Percentiles rank a stretch among this genome's conserved stretches.
Conservation (phyloP, 2,797 vertebrate genomes). For the Meda fulgida region DNA sequence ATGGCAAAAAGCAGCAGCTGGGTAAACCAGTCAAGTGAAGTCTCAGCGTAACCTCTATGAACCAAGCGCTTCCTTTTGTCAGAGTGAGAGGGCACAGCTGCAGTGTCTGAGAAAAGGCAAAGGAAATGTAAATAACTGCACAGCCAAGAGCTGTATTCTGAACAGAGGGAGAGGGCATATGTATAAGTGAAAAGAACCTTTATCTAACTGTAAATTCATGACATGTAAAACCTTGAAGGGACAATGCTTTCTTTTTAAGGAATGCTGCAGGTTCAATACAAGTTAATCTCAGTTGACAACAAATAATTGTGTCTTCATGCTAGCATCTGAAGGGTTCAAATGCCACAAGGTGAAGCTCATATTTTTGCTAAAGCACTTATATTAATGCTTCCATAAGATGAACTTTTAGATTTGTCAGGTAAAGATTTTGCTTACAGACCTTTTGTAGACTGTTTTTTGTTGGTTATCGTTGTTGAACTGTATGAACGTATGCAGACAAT, state of each 20-base stretch:
- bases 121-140: slow-evolving; percentile 26
- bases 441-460: neutral
- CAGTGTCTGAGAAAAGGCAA: slow-evolving; percentile 65
- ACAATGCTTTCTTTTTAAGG: neutral
- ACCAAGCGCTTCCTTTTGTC: slow-evolving; percentile 47
- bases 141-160: neutral
- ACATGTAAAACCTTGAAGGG: neutral
- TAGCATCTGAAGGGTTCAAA: neutral
- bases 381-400: neutral
- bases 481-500: neutral
- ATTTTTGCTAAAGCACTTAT: neutral
- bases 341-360: neutral
- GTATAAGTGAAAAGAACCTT: neutral
- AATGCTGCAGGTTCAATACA: neutral
- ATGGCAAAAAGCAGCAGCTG: slow-evolving; percentile 76
- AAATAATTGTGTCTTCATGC: too few species aligned
- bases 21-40: slow-evolving; percentile 6
- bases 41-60: slow-evolving; percentile 64
- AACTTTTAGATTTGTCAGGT: neutral
- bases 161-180: neutral
- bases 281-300: neutral
- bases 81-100: slow-evolving; percentile 70
- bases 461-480: neutral
- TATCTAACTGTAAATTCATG: neutral
- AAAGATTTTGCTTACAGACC: neutral